Conservation (phyloP, 2,888 invertebrate genomes). For the Volucella bombylans region DNA sequence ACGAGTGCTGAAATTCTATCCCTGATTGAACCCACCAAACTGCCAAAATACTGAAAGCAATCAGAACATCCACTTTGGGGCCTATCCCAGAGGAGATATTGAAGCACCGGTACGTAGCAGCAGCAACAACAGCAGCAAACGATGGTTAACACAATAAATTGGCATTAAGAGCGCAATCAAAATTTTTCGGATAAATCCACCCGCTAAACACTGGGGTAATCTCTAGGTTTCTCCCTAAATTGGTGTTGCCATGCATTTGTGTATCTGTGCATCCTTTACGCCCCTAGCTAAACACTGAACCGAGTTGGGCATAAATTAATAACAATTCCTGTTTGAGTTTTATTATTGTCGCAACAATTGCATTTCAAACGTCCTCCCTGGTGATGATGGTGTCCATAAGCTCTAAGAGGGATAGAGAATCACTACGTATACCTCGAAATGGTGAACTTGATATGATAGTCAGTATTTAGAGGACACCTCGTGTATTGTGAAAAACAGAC, state of each 20-base stretch:
- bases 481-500: conserved; percentile 17
- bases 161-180: conserved; percentile 72
- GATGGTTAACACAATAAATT: conserved; percentile 65
- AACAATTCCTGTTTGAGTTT: conserved; percentile 72
- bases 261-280: background rate
- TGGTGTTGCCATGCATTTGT: conserved; percentile 36
- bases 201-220: conserved; percentile 72
- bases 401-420: background rate
- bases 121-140: background rate
- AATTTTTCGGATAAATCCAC: conserved; percentile 72
- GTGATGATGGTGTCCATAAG: background rate
- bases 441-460: conserved; percentile 21
- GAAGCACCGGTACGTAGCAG: conserved; percentile 2
- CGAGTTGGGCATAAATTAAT: conserved; percentile 66
- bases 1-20: conserved; percentile 17
- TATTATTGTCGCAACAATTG: conserved; percentile 72
- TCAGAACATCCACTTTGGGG: conserved; percentile 22
- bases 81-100: background rate
- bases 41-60: conserved; percentile 32
- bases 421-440: background rate
- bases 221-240: conserved; percentile 52
- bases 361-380: conserved; percentile 38
- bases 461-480: background rate
- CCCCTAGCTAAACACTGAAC: background rate
- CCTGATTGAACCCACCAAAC: conserved; percentile 48